Conservation (phyloP, 92 coral and sea anemone species). For the Hydrozoanthus gracilis region DNA sequence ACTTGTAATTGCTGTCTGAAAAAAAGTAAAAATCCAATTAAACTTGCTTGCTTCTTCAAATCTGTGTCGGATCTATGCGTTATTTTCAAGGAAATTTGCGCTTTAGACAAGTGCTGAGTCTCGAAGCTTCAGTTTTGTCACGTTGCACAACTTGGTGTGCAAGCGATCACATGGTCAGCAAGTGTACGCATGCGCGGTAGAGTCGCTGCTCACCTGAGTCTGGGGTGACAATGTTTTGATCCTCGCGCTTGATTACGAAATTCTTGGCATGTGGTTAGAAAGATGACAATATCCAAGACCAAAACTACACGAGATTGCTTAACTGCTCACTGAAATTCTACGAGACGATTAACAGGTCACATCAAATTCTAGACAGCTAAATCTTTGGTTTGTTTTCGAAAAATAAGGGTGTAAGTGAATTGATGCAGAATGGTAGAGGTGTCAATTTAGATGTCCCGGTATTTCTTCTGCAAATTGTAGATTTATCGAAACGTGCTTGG, state of each 20-base stretch:
- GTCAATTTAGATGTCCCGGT: neutral
- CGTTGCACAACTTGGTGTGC: neutral
- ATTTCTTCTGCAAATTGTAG: neutral
- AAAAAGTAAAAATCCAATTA: neutral
- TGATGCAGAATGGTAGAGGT: constrained; percentile 29
- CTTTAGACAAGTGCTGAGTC: neutral
- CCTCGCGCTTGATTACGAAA: constrained; percentile 36
- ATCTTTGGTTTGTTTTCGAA: constrained; percentile 8
- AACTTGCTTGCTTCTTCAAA: neutral
- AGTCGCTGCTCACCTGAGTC: constrained; percentile 34
- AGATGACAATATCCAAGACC: neutral
- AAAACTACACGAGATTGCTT: neutral
- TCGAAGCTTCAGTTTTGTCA: neutral
- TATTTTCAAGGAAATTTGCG: neutral
- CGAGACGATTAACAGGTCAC: constrained; percentile 11
- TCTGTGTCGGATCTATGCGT: neutral
- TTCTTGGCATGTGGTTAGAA: constrained; percentile 10
- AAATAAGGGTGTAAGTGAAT: constrained; percentile 9
- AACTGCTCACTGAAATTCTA: neutral
- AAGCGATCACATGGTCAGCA: constrained; percentile 36
- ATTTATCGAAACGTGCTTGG: constrained; percentile 42
- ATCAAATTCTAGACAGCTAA: neutral
- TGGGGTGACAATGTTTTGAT: constrained; percentile 41
- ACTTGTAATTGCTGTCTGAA: neutral
- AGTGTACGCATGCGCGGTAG: constrained; percentile 39